Percentiles rank a stretch among this genome's conserved stretches.
Evolutionary conservation across 2,797 vertebrate species (phyloP).

Genomic region (Coranthus polyacanthus): DNA sequence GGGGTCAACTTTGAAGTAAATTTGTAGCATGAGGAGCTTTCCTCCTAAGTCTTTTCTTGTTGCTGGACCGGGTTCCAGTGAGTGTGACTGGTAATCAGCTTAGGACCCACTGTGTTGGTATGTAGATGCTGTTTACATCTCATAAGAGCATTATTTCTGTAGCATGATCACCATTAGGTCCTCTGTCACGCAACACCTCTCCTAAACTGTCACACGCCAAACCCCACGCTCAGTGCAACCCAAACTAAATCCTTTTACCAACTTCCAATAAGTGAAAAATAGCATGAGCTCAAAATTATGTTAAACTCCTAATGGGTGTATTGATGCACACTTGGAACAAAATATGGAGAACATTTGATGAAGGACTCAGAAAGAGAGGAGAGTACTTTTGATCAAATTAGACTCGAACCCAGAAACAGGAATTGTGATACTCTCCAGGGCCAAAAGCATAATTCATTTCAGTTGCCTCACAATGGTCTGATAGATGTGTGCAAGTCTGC

Average conservation of each 20-base stretch:
- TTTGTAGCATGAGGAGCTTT: conserved; percentile 48
- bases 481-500: not conserved
- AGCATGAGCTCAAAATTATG: not conserved
- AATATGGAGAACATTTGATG: conserved; percentile 5
- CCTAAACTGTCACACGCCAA: conserved; percentile 14
- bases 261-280: not conserved
- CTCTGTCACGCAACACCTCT: conserved; percentile 61
- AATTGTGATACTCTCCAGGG: not conserved
- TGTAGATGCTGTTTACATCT: conserved; percentile 68
- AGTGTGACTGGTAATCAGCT: conserved; percentile 78
- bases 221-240: not conserved
- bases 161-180: conserved; percentile 53
- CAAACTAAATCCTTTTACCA: conserved; percentile 3
- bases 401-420: conserved; percentile 5
- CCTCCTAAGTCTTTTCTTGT: conserved; percentile 41
- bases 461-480: conserved; percentile 14
- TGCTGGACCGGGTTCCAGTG: conserved; percentile 39
- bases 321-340: conserved; percentile 21
- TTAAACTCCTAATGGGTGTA: conserved; percentile 6
- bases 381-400: conserved; percentile 22
- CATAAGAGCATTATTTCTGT: conserved; percentile 67
- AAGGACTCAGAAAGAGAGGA: not conserved
- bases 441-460: conserved; percentile 16
- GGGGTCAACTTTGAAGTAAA: conserved; percentile 57
- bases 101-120: conserved; percentile 64